A percentile compares a stretch with the other conserved stretches of the same genome.
phyloP scores from a whole-genome alignment of 30 jellyfish, hydroid and myxozoan species.

The Aurelia sp. region DNA sequence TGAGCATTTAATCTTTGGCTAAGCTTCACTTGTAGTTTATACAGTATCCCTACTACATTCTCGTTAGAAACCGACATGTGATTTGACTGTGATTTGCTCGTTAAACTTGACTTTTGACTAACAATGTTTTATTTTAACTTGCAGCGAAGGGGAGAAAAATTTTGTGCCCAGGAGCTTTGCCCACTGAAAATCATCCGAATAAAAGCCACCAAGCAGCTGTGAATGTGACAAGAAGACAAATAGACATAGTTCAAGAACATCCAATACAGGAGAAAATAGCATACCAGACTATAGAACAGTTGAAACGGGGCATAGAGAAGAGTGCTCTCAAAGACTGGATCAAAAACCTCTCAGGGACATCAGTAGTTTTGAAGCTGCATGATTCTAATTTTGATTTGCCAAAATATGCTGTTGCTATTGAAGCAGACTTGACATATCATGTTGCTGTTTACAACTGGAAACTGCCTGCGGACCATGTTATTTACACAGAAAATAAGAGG shows the following conservation, averaged over 20 bases:
- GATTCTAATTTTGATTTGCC: conserved; percentile 43
- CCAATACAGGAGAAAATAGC: conserved; percentile 36
- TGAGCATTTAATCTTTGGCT: conserved; percentile 1
- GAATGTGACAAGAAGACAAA: conserved; percentile 52
- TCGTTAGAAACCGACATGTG: no score
- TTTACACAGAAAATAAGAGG: conserved; percentile 33
- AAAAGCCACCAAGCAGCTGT: conserved; percentile 36
- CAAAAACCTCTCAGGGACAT: conserved; percentile 35
- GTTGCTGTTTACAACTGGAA: conserved; percentile 43
- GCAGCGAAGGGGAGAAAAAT: conserved; percentile 52
- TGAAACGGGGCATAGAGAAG: conserved; percentile 40
- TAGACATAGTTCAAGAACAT: conserved; percentile 43
- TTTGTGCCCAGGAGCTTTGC: conserved; percentile 53
- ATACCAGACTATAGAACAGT: conserved; percentile 49
- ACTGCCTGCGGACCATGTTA: conserved; percentile 7
- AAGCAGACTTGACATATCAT: conserved; percentile 18
- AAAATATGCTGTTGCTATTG: conserved; percentile 34
- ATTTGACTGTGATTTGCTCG: no score
- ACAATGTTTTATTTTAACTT: conserved; percentile 12
- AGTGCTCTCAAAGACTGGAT: conserved; percentile 47
- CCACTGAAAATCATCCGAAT: conserved; percentile 51
- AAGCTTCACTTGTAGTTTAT: conserved; percentile 9
- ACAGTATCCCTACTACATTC: not conserved
- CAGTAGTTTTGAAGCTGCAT: conserved; percentile 2
- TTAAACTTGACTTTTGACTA: no score